Conservation (phyloP, 2,888 invertebrate genomes). For the Heliconius aoede region DNA sequence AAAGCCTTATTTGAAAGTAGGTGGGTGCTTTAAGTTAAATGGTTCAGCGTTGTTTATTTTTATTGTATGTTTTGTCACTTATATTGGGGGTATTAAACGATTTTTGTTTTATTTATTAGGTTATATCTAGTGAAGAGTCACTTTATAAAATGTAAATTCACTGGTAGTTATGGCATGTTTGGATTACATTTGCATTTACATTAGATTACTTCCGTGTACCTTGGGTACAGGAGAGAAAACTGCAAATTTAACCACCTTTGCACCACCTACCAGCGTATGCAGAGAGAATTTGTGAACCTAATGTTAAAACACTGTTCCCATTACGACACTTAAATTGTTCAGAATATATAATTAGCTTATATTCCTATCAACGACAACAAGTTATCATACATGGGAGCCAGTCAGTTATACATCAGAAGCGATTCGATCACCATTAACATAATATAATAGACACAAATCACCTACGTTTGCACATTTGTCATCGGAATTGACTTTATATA, state of each 20-base stretch:
- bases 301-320: neutral
- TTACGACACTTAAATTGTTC: too few relatives aligned
- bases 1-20: slow-evolving; percentile 13
- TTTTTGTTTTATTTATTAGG: neutral
- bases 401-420: slow-evolving; percentile 25
- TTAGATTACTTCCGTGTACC: too few relatives aligned
- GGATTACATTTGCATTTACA: too few relatives aligned
- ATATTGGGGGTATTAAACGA: neutral
- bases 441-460: slow-evolving; percentile 63
- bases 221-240: too few relatives aligned
- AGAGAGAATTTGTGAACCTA: too few relatives aligned
- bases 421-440: slow-evolving; percentile 72
- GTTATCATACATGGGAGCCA: neutral
- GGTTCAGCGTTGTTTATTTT: slow-evolving; percentile 7
- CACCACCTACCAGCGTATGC: too few relatives aligned
- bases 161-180: too few relatives aligned
- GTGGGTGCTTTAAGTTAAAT: slow-evolving; percentile 3
- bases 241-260: too few relatives aligned
- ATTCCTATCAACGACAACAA: neutral
- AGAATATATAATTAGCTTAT: neutral
- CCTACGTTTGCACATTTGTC: slow-evolving; percentile 65
- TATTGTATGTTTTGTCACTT: slow-evolving; percentile 4
- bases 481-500: slow-evolving; percentile 54
- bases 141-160: neutral
- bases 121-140: neutral